Base-by-base conservation (phyloP, 2,888 invertebrate species). In the Parthenolecanium corni region DNA sequence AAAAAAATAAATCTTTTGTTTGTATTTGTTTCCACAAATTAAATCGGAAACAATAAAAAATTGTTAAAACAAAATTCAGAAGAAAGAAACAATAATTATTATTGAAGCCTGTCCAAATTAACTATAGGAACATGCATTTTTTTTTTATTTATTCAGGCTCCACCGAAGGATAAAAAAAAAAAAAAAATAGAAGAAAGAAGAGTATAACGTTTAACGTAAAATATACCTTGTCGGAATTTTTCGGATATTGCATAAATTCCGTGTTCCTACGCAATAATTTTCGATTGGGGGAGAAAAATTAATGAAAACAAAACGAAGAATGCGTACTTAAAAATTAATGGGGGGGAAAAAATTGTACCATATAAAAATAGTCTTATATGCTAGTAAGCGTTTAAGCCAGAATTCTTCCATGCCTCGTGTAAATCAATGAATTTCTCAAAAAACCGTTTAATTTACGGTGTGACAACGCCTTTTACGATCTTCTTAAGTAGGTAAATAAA, bases 81-180 rank as follows among this genome's bases (percentile, higher is more conserved):
- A 31, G 31, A 31, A 31, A 4, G 9, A 31, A 31, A 31, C 31
- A 31, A 31, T 6, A 31, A 9, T 6, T 6, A 31, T 6, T 14
- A 44, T 9, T 14, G 46, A 44, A 44, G 46, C 6, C 46, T n/a
- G 46, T 20, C 46, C 20, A 21, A 57, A 57, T 57, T 57, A 47
- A 46, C 57, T 57, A 57, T 57, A 57, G 57, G 57, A 57, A 57
- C 57, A 57, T 57, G 31, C 24, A 51, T 51, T 20, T 51, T 51
- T 23, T 14, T 23, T 14, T 47, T 12, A 16, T 24, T 18, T 31
- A 40, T 21, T 56, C 46, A 47, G 57, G 47, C 57, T 57, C 57
- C 57, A 46, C 18, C 46, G n/a, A 51, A 1, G 51, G n/a, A 20
- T 20, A 20, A 14, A 24, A 44, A 6, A 44, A 44, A 44, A 44